phyloP scores from a whole-genome alignment of 2,797 vertebrate genomes.

The Peromyscus nudipes region DNA sequence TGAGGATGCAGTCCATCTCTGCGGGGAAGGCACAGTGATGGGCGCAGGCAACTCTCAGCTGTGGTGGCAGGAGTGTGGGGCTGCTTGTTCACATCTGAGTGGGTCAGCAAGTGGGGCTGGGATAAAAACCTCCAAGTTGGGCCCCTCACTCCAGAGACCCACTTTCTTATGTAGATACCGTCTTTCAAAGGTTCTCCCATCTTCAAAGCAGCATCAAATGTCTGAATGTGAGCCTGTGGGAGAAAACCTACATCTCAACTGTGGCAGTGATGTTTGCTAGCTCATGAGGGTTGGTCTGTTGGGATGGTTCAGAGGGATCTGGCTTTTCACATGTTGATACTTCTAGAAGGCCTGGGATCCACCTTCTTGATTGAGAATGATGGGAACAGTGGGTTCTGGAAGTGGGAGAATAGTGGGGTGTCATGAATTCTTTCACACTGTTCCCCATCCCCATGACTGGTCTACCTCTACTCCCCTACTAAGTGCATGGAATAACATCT shows the following conservation, averaged over 20 bases:
- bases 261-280: too few species aligned
- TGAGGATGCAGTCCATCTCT: not conserved
- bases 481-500: not conserved
- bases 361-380: not conserved
- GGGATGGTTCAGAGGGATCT: accelerated
- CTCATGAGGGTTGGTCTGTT: too few species aligned
- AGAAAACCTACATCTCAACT: not conserved
- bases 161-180: not conserved
- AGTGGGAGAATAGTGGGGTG: accelerated
- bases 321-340: not conserved
- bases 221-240: not conserved
- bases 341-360: accelerated
- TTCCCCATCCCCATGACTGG: too few species aligned
- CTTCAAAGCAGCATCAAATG: not conserved
- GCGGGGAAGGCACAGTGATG: not conserved
- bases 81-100: not conserved
- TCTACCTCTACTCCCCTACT: not conserved
- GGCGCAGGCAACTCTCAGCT: not conserved
- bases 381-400: accelerated
- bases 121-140: too few species aligned
- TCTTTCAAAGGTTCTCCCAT: not conserved
- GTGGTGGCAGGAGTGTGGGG: not conserved
- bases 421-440: accelerated
- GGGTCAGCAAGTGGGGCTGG: not conserved
- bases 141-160: not conserved